These are phyloP conservation scores for Rhinopithecus roxellana DNA, from an alignment of 2,113 vertebrate species.

Conservation along the genomic window DNA sequence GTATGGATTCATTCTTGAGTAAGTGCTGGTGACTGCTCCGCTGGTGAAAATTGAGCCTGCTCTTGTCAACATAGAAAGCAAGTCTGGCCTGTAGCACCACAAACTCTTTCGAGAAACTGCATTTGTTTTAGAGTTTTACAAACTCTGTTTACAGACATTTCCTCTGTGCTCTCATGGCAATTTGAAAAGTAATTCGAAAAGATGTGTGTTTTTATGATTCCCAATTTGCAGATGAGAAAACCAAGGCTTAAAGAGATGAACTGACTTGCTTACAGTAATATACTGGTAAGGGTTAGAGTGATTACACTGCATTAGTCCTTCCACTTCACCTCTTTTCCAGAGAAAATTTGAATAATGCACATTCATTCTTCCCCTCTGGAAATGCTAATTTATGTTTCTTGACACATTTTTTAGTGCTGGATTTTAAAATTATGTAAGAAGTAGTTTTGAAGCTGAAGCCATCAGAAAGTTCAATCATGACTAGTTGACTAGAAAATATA, in stretches of 20 bases:
- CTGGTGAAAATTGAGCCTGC: fast-evolving
- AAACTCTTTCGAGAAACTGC: background rate
- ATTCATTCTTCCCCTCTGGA: background rate
- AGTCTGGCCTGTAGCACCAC: fast-evolving
- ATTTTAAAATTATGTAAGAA: conserved; percentile 71
- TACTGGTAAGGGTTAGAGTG: fast-evolving
- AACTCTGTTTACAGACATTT: background rate
- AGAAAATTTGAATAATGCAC: background rate
- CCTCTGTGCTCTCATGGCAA: no score
- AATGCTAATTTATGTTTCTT: conserved; percentile 68
- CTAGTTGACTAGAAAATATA: conserved; percentile 78
- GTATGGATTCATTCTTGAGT: fast-evolving
- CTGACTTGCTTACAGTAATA: background rate
- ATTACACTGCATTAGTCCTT: no score
- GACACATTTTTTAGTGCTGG: conserved; percentile 53
- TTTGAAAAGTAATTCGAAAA: background rate
- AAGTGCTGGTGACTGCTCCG: fast-evolving
- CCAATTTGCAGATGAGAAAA: background rate
- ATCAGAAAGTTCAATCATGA: conserved; percentile 82
- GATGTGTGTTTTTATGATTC: background rate
- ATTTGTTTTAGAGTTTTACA: background rate
- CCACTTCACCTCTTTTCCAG: background rate
- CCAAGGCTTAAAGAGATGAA: background rate
- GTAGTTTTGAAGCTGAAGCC: conserved; percentile 75
- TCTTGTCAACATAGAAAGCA: background rate